These are phyloP conservation scores for Eurystomus glaucurus DNA, from an alignment of 2,797 vertebrate genomes.

Conservation along the genomic window DNA sequence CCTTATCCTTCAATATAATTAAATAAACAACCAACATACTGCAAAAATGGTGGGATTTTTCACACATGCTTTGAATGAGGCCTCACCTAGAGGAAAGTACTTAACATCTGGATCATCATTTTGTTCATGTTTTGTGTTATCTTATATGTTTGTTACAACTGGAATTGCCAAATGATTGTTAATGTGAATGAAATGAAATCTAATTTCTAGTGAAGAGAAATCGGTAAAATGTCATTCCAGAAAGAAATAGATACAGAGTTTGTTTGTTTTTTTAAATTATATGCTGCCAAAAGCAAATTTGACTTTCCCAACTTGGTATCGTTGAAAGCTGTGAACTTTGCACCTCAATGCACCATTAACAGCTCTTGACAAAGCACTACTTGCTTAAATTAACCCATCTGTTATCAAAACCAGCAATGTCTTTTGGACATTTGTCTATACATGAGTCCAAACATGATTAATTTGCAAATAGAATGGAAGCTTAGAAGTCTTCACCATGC, in stretches of 20 bases:
- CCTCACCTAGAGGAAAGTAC: background rate
- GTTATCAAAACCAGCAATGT: fast-evolving
- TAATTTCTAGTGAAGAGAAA: background rate
- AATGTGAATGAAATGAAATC: background rate
- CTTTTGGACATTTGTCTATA: background rate
- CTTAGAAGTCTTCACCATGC: background rate
- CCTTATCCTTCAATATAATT: background rate
- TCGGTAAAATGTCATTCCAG: background rate
- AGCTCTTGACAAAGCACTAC: background rate
- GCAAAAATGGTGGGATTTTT: background rate
- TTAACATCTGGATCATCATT: background rate
- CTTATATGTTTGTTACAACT: fast-evolving
- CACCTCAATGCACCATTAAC: background rate
- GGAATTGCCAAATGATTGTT: background rate
- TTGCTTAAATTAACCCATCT: background rate
- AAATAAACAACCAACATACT: background rate
- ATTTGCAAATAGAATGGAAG: background rate
- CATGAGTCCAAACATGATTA: background rate
- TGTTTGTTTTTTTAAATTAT: background rate
- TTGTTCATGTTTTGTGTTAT: background rate
- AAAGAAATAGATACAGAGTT: no score
- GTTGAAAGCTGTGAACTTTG: background rate
- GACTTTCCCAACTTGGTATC: background rate
- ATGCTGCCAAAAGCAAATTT: background rate
- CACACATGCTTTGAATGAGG: background rate